Evolutionary conservation across 1,140 invertebrate species (phyloP).

Genomic region (Drosophila chauvacae): DNA sequence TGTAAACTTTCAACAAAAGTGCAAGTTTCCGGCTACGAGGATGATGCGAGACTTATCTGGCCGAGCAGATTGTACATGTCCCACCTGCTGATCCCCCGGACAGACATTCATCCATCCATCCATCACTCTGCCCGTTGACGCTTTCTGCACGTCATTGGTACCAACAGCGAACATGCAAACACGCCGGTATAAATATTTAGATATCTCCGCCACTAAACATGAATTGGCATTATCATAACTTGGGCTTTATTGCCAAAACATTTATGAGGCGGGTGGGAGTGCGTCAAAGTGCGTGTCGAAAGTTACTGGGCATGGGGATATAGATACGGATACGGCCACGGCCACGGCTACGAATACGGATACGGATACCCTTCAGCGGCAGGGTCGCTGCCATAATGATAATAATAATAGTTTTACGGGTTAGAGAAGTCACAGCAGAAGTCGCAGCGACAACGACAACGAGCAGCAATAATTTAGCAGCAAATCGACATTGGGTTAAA

Average conservation of each 20-base stretch:
- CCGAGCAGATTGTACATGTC: background rate
- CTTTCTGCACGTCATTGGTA: constrained; percentile 40
- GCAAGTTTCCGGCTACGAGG: background rate
- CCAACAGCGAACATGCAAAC: constrained; percentile 39
- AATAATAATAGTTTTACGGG: constrained; percentile 80
- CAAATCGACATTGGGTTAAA: constrained; percentile 62
- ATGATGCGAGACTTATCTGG: background rate
- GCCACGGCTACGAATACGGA: background rate
- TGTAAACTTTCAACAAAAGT: background rate
- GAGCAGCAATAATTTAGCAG: constrained; percentile 67
- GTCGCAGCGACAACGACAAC: constrained; percentile 70
- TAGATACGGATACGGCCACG: too few species aligned
- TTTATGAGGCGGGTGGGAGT: constrained; percentile 60
- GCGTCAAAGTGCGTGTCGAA: constrained; percentile 72
- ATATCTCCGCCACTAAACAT: constrained; percentile 59
- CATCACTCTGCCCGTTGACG: background rate
- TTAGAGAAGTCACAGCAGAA: constrained; percentile 74
- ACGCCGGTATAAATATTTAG: constrained; percentile 49
- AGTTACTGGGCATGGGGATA: constrained; percentile 26
- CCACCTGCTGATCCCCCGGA: constrained; percentile 38
- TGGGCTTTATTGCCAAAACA: constrained; percentile 79
- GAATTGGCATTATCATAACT: constrained; percentile 81
- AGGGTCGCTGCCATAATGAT: constrained; percentile 61
- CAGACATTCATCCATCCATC: constrained; percentile 25
- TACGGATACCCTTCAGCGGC: background rate